Evolutionary conservation across 2,888 invertebrate species (phyloP).

Genomic region (Euphydryas editha): DNA sequence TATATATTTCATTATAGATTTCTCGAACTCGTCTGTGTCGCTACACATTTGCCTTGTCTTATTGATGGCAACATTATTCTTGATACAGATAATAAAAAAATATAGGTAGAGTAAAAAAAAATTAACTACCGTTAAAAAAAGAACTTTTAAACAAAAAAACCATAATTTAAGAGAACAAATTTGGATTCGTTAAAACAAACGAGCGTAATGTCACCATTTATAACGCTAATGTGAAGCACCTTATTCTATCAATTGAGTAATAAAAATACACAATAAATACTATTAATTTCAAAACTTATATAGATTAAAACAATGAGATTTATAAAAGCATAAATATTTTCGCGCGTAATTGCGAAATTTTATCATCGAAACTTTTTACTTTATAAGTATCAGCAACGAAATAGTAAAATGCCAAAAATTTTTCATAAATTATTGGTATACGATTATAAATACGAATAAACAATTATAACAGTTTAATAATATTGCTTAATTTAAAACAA

Average conservation of each 20-base stretch:
- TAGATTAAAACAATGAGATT: slow-evolving; percentile 42
- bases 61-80: slow-evolving; percentile 35
- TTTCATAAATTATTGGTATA: too few species aligned
- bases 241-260: slow-evolving; percentile 37
- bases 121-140: background rate
- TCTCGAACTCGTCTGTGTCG: slow-evolving; percentile 28
- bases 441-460: slow-evolving; percentile 22
- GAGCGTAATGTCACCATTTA: slow-evolving; percentile 30
- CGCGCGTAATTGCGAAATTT: slow-evolving; percentile 21
- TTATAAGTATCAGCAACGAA: slow-evolving; percentile 17
- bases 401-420: slow-evolving; percentile 12
- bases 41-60: slow-evolving; percentile 30
- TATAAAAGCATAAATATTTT: slow-evolving; percentile 30
- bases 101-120: slow-evolving; percentile 10
- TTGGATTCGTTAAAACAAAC: background rate
- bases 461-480: slow-evolving; percentile 54
- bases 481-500: slow-evolving; percentile 59
- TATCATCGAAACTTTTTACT: slow-evolving; percentile 24
- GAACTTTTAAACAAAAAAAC: too few species aligned
- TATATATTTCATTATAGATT: slow-evolving; percentile 35
- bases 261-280: slow-evolving; percentile 44
- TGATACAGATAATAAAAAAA: slow-evolving; percentile 11
- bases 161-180: background rate
- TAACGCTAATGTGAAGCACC: slow-evolving; percentile 33
- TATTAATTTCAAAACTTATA: slow-evolving; percentile 37